Evolutionary conservation across 2,797 vertebrate genomes (phyloP).

Genomic region (Centroberyx gerrardi): DNA sequence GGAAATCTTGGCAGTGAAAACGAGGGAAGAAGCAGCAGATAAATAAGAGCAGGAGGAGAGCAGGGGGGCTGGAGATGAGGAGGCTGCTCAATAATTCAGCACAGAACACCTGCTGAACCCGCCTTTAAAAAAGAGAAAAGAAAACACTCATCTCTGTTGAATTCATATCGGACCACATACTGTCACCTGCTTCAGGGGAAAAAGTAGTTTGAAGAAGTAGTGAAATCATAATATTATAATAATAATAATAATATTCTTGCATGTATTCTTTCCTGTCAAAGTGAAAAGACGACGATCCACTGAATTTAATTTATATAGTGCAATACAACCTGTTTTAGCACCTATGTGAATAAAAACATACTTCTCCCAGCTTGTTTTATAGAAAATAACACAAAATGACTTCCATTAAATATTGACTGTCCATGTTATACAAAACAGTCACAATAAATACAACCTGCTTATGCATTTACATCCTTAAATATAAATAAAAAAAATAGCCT

Average conservation of each 20-base stretch:
- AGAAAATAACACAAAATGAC: background rate
- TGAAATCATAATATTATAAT: background rate
- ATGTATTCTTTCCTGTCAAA: background rate
- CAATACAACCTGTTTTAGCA: background rate
- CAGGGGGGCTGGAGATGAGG: constrained; percentile 26
- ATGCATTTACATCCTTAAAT: too few species aligned
- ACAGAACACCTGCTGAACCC: constrained; percentile 46
- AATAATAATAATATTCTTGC: too few species aligned
- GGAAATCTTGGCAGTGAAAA: constrained; percentile 54
- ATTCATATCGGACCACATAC: constrained; percentile 7
- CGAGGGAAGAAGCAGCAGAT: constrained; percentile 40
- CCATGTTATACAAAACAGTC: background rate
- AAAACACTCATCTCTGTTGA: constrained; percentile 19
- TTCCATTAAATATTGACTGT: background rate
- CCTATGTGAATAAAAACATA: background rate
- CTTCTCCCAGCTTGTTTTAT: background rate
- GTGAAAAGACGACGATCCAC: background rate
- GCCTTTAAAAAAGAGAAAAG: constrained; percentile 21
- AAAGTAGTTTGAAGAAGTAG: too few species aligned
- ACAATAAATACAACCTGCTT: background rate
- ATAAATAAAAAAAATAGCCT: background rate
- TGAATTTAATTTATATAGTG: too few species aligned
- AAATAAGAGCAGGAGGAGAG: constrained; percentile 38
- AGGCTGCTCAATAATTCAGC: constrained; percentile 70
- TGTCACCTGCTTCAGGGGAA: background rate